Percentiles rank a stretch among this genome's conserved stretches.
Evolutionary conservation across 2,888 invertebrate species (phyloP).

Genomic region (Stenchaetothrips biformis): DNA sequence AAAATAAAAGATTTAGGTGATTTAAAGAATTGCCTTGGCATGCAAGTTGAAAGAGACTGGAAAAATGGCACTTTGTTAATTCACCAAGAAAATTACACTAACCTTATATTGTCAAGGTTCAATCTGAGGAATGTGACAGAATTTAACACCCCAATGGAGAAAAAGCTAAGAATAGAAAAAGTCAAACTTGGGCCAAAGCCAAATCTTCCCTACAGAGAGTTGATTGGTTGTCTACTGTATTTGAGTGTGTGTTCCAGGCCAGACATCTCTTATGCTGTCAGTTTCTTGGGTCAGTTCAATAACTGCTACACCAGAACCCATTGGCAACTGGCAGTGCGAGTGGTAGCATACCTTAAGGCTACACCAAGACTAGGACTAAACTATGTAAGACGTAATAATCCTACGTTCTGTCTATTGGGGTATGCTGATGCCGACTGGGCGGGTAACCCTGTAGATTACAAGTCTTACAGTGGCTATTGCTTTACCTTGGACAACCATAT

Average conservation of each 20-base stretch:
- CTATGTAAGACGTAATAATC: constrained; percentile 22
- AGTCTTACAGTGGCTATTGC: constrained; percentile 35
- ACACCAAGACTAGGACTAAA: constrained; percentile 33
- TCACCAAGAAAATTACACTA: too few species aligned
- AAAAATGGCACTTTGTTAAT: too few species aligned
- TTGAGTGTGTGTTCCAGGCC: constrained; percentile 34
- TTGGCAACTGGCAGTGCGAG: constrained; percentile 29
- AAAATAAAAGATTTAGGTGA: too few species aligned
- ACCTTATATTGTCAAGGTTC: too few species aligned
- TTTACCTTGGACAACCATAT: constrained; percentile 30
- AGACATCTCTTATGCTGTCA: constrained; percentile 35
- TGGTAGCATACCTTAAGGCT: constrained; percentile 29
- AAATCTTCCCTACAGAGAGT: constrained; percentile 33
- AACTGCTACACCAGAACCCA: too few species aligned
- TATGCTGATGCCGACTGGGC: constrained; percentile 34
- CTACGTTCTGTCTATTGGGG: constrained; percentile 31
- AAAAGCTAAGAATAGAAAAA: too few species aligned
- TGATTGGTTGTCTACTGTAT: constrained; percentile 36
- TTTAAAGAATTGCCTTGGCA: too few species aligned
- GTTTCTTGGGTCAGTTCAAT: constrained; percentile 30
- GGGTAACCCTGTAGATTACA: constrained; percentile 31
- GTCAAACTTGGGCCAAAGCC: too few species aligned
- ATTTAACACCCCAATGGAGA: too few species aligned
- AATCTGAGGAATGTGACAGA: too few species aligned
- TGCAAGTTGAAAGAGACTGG: too few species aligned